Percentiles rank a stretch among this genome's conserved stretches.
Conservation (phyloP, 2,113 vertebrate species). For the Gorsachius goisagi region DNA sequence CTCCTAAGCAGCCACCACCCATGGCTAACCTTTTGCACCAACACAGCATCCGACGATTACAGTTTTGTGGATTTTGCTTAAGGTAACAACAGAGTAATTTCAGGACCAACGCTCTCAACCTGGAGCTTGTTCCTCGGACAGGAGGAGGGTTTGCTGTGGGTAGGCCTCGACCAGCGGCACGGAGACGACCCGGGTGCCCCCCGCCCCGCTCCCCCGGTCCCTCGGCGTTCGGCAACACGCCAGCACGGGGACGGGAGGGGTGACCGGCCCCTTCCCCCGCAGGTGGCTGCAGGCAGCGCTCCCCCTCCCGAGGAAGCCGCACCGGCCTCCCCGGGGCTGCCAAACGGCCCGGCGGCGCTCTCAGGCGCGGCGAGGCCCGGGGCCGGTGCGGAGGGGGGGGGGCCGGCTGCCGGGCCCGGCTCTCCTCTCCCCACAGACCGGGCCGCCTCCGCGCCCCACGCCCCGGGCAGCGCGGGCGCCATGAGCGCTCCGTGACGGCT, state of each 20-base stretch:
- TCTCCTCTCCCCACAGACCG: neutral
- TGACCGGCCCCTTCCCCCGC: too few relatives aligned
- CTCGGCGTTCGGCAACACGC: neutral
- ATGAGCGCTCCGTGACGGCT: neutral
- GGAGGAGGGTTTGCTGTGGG: fast-evolving
- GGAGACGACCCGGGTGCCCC: fast-evolving
- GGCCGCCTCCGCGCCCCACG: neutral
- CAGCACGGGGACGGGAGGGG: neutral
- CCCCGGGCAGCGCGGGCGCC: neutral
- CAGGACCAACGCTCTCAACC: neutral
- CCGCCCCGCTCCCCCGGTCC: too few relatives aligned
- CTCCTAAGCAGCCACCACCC: fast-evolving
- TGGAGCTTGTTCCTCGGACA: neutral
- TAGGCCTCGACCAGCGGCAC: fast-evolving
- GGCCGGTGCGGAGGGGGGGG: too few relatives aligned
- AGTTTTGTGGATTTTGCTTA: neutral
- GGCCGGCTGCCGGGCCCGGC: neutral
- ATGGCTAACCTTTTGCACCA: fast-evolving
- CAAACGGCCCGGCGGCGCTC: neutral
- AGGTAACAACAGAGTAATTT: too few relatives aligned
- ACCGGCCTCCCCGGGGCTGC: too few relatives aligned
- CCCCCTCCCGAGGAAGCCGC: neutral
- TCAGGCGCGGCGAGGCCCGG: neutral
- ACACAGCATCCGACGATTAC: fast-evolving
- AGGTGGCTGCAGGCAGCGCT: neutral